Base-by-base conservation (phyloP, 2,888 invertebrate genomes). In the Formica aserva region DNA sequence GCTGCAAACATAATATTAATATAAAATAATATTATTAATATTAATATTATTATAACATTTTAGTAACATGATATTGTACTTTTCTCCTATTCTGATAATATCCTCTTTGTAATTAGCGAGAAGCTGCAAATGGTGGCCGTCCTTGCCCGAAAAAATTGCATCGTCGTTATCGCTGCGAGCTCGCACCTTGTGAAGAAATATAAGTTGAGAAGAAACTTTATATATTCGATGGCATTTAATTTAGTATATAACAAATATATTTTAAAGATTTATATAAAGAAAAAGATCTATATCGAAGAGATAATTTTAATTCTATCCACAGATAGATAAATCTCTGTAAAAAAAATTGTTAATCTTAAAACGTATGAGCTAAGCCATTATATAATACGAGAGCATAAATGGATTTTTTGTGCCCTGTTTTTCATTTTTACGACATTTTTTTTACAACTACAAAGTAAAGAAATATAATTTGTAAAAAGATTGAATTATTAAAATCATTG, bases 51-150 rank as follows among this genome's bases (percentile, higher is more conserved):
- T 8, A 55, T 11, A 29, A 52, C 57, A 8, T 26, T 69, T 69
- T 55, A 13, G 3, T 18, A 9, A n/a, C 29, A 11, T 60, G 1
- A 45, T 8, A 13, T 9, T 57, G 0, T 9, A 22, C 41, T 22
- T 45, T 13, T 45, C 15, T n/a, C 4, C 8, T 11, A 55, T n/a
- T 41, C 13, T 52, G 0, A 48, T 52, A 35, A 60, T 52, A 52
- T 55, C 15, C 13, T 71, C 3, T 62, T 18, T 35, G 32, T 35
- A 22, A 81, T 45, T 94, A 96, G 96, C 94, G 94, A 55, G 95
- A 95, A 85, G 95, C 97, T 0, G 95, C 95, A 72, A 96, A 97
- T 86, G 97, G 97, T 3, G 97, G 97, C 18, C 95, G 95, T 87
- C 94, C 96, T 0, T 97, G 97, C 91, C 97, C 97, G 0, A 95